Evolutionary conservation across 30 jellyfish, hydroid and myxozoan genomes (phyloP), one percentile per base, ranked within the genome.

Genomic region (Cassiopea andromeda): DNA sequence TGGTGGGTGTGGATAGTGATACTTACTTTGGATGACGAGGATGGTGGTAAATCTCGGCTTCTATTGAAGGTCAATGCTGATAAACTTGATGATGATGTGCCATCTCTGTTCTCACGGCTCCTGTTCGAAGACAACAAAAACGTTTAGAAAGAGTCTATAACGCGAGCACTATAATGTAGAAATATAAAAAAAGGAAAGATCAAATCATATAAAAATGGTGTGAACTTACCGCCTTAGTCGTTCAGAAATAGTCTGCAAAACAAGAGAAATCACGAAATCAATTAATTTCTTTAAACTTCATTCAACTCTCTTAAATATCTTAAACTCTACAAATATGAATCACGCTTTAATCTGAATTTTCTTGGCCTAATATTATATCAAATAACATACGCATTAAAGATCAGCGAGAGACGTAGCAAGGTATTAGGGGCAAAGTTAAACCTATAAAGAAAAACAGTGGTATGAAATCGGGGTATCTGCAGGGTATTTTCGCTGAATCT

Each of bases 211-310:
- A 27, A 27, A 27, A 27, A 27, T 27, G 38, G 38, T 27, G 38
- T 27, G 38, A 27, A 64, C 83, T 38, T 75, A 75, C 83, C 64
- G 60, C 47, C 97, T 97, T 84, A 94, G 82, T 59, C 98, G 73
- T 77, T 94, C 98, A 8, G 98, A 90, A 57, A 94, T 73, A 87
- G 97, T 90, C 98, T 94, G 75, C 50, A 75, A 75, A 66, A 70
- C 89, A 68, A 43, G 77, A 77, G 46, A 80, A 27, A 27, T 27
- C 38, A 27, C 38, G 38, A 27, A 27, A 27, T 27, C 38, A 27
- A 27, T 27, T 27, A 27, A 27, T 27, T 27, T 27, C 38, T 27
- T 27, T 27, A 27, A 0, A 27, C 38, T 27, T 27, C 38, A 27
- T 27, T 27, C 38, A 27, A 27, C 38, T 27, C 38, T 27, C 38